Conservation (phyloP, 2,113 vertebrate species). For the Vulpes lagopus region DNA sequence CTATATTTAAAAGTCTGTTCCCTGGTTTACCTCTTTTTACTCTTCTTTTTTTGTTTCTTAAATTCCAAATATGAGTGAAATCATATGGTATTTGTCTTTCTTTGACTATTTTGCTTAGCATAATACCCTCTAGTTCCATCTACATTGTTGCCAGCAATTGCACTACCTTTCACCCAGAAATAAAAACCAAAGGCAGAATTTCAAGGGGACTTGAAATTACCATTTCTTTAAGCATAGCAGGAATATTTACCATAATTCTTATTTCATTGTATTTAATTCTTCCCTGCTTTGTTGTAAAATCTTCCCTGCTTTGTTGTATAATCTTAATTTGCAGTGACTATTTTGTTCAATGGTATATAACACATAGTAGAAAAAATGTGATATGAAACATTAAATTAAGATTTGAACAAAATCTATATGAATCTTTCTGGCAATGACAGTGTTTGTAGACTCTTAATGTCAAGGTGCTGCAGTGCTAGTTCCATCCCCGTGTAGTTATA, state of each 20-base stretch:
- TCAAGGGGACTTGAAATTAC: neutral
- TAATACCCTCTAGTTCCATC: too few species aligned
- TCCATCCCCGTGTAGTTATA: neutral
- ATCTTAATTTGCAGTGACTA: neutral
- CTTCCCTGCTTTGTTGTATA: neutral
- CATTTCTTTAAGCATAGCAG: neutral
- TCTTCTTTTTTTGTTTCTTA: neutral
- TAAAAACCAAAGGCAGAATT: neutral
- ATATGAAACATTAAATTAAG: neutral
- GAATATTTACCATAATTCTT: neutral
- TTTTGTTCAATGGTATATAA: neutral
- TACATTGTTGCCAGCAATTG: too few species aligned
- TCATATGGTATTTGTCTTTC: too few species aligned
- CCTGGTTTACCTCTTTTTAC: neutral
- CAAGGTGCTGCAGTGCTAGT: neutral
- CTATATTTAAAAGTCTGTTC: neutral
- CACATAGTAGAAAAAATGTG: neutral
- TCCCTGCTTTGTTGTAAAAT: neutral
- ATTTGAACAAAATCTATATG: neutral
- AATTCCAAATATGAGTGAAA: too few species aligned
- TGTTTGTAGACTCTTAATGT: neutral
- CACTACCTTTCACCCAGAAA: neutral
- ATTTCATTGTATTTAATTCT: neutral
- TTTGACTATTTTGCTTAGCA: too few species aligned
- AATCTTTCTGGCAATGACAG: neutral